Conservation (phyloP, 2,888 invertebrate genomes). For the Micropterix aruncella region DNA sequence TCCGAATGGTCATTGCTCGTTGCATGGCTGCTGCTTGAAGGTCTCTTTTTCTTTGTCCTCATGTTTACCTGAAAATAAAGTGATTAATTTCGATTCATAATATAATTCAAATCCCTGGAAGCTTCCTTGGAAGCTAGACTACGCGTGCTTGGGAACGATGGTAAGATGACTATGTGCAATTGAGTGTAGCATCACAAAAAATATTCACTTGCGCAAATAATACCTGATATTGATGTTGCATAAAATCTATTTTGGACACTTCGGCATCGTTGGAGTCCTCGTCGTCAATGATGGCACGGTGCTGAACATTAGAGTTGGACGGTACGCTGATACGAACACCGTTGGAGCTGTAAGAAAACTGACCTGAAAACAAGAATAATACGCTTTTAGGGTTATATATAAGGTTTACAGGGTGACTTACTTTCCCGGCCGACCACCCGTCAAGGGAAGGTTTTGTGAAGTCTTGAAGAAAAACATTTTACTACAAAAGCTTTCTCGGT, state of each 20-base stretch:
- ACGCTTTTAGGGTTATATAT: constrained; percentile 6
- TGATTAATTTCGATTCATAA: neutral
- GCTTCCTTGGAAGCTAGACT: too few species aligned
- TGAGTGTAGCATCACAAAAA: too few species aligned
- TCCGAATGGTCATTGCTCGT: constrained; percentile 18
- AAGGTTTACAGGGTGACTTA: too few species aligned
- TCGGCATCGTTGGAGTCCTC: constrained; percentile 62
- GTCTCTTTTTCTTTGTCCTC: constrained; percentile 48
- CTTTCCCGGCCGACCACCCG: too few species aligned
- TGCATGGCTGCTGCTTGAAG: constrained; percentile 31
- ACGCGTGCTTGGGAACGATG: too few species aligned
- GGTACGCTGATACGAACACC: constrained; percentile 43
- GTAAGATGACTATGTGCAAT: too few species aligned
- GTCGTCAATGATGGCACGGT: constrained; percentile 30
- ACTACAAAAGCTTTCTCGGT: too few species aligned
- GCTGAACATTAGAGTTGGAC: constrained; percentile 25
- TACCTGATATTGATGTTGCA: constrained; percentile 29
- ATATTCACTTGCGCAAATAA: too few species aligned
- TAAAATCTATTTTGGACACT: constrained; percentile 65
- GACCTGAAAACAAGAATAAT: constrained; percentile 22
- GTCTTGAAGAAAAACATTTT: neutral
- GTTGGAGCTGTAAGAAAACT: constrained; percentile 35
- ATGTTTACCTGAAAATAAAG: constrained; percentile 50
- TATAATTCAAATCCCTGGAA: neutral
- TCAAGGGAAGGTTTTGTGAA: neutral